Evolutionary conservation across 2,888 invertebrate species (phyloP).

Genomic region (Pachymerium ferrugineum): DNA sequence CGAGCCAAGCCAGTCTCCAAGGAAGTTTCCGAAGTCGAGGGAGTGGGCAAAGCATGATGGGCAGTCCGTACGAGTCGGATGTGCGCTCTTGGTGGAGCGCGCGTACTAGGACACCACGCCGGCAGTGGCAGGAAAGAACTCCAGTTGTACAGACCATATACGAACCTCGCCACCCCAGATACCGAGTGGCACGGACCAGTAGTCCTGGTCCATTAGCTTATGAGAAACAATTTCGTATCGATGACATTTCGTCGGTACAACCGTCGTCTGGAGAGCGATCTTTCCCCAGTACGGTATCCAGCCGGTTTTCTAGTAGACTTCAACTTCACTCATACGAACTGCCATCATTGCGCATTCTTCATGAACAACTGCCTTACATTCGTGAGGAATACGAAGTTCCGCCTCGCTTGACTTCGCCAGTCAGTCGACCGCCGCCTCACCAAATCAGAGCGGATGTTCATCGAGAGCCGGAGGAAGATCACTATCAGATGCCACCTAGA

Average conservation of each 20-base stretch:
- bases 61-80: no score
- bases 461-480: conserved; percentile 28
- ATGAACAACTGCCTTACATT: conserved; percentile 47
- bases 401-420: not conserved
- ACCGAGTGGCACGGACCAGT: conserved; percentile 40
- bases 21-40: conserved; percentile 30
- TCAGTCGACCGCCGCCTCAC: not conserved
- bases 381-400: conserved; percentile 32
- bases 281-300: conserved; percentile 57
- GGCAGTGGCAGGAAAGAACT: conserved; percentile 38
- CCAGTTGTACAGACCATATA: conserved; percentile 37
- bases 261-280: conserved; percentile 71
- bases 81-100: conserved; percentile 35
- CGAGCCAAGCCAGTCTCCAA: conserved; percentile 37
- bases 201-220: conserved; percentile 41
- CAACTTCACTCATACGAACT: conserved; percentile 53
- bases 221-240: conserved; percentile 38
- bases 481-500: conserved; percentile 35
- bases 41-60: conserved; percentile 9
- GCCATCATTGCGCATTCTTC: conserved; percentile 64
- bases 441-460: conserved; percentile 31
- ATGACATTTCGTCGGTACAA: conserved; percentile 76
- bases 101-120: conserved; percentile 36
- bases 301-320: conserved; percentile 39
- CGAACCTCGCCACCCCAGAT: conserved; percentile 39